Evolutionary conservation across 2,113 vertebrate genomes (phyloP), one percentile per base, ranked within the genome.

Genomic region (Eurystomus gularis): DNA sequence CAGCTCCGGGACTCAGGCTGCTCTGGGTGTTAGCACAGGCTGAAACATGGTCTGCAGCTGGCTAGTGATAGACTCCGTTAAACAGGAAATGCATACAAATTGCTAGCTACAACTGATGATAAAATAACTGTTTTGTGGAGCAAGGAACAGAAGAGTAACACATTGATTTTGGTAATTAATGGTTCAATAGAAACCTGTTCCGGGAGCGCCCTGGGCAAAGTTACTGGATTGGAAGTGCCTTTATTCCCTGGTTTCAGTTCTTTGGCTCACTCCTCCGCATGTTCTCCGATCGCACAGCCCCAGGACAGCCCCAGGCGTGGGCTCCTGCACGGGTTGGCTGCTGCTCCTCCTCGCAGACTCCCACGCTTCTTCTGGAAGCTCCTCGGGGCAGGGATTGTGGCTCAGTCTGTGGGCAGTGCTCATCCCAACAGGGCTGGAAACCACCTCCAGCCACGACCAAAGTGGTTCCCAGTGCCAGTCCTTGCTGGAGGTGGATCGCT

Each of bases 141-240:
- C 65, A 82, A 82, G 71, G 54, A 68, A 77, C 86, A 77, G 60
- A 77, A 76, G 42, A 64, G 49, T 83, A 87, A 79, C 70, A 31
- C 71, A 37, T 72, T 61, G 61, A 64, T 61, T 75, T 82, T 52
- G 77, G 35, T 79, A 88, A 66, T 61, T 82, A 79, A 75, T 42
- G 62, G 64, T 55, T 71, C 70, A 25, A n/a, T 52, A 76, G 90
- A 40, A 70, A 18, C 19, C 25, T 33, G 44, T 79, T 46, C 70
- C n/a, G 35, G 33, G 82, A 95, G 33, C 1, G 16, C 40, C 17
- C 37, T 33, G 64, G 40, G 62, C 46, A 46, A 54, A 82, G 62
- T 70, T 76, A 60, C 57, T 65, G 62, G 57, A 19, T 66, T 66
- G 58, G 51, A 61, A 82, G 66, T 1, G 5, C 66, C 60, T 72